Conservation (phyloP, 2,888 invertebrate species). For the Tetragonisca angustula region DNA sequence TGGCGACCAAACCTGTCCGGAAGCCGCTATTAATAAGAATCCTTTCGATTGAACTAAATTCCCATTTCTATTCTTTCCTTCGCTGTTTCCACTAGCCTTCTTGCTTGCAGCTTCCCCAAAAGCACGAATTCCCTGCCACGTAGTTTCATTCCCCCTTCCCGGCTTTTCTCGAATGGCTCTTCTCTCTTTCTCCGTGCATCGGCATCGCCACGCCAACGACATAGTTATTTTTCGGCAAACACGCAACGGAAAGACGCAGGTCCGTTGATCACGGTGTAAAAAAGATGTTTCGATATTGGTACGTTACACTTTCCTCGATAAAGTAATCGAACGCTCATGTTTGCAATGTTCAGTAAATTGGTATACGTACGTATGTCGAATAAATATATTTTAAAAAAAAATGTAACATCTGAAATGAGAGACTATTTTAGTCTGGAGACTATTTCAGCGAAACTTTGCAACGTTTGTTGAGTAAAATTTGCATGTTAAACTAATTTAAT, state of each 20-base stretch:
- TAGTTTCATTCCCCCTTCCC: slow-evolving; percentile 42
- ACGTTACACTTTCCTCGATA: slow-evolving; percentile 61
- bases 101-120: slow-evolving; percentile 54
- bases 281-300: slow-evolving; percentile 64
- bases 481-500: too few species aligned
- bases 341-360: too few species aligned
- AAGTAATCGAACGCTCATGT: not conserved
- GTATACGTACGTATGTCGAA: too few species aligned
- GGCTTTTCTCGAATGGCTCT: slow-evolving; percentile 31
- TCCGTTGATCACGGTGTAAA: not conserved
- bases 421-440: too few species aligned
- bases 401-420: too few species aligned
- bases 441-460: too few species aligned
- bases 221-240: slow-evolving; percentile 66
- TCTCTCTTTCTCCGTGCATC: slow-evolving; percentile 20
- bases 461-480: too few species aligned
- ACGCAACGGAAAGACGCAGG: not conserved
- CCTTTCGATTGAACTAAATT: slow-evolving; percentile 58
- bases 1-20: not conserved
- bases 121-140: slow-evolving; percentile 57
- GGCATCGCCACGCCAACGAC: slow-evolving; percentile 42
- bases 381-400: too few species aligned
- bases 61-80: slow-evolving; percentile 57
- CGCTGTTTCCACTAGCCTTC: slow-evolving; percentile 48
- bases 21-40: slow-evolving; percentile 47